A percentile compares a stretch with the other conserved stretches of the same genome.
Evolutionary conservation across 2,113 vertebrate species (phyloP).

Genomic region (Tachuris rubrigastra): DNA sequence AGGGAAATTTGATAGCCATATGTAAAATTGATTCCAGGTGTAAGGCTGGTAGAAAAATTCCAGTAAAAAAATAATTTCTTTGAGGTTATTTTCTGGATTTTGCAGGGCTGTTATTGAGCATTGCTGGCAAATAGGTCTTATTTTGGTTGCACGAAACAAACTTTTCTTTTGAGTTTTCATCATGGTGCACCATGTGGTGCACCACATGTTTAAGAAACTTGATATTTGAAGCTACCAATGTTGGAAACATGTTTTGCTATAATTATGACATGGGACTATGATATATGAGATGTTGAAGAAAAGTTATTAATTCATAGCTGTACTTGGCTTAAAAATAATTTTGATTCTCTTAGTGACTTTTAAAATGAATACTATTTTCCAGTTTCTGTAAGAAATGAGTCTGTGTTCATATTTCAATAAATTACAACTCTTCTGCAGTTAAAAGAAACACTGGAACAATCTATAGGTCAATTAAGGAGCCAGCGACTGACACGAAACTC

Average conservation of each 20-base stretch:
- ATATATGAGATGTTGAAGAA: not conserved
- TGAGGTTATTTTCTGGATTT: not conserved
- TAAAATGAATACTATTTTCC: not conserved
- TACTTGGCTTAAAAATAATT: not conserved
- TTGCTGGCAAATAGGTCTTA: not conserved
- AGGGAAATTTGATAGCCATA: not conserved
- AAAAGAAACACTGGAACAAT: slow-evolving; percentile 88
- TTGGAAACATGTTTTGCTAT: not conserved
- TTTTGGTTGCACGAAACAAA: not conserved
- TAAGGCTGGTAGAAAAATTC: not conserved
- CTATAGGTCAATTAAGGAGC: slow-evolving; percentile 84
- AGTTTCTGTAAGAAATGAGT: not conserved
- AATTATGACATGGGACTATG: not conserved
- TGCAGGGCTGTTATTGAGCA: not conserved
- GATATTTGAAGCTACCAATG: not conserved
- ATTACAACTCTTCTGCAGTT: slow-evolving; percentile 76
- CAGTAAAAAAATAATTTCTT: not conserved
- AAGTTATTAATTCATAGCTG: not conserved
- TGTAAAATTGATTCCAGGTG: not conserved
- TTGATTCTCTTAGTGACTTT: not conserved
- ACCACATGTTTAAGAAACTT: not conserved
- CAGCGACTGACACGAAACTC: slow-evolving; percentile 73
- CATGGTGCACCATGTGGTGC: not conserved
- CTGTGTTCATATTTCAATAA: not conserved
- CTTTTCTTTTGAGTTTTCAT: not conserved